Base-by-base conservation (phyloP, 1,140 invertebrate genomes). In the Antheraea pernyi region DNA sequence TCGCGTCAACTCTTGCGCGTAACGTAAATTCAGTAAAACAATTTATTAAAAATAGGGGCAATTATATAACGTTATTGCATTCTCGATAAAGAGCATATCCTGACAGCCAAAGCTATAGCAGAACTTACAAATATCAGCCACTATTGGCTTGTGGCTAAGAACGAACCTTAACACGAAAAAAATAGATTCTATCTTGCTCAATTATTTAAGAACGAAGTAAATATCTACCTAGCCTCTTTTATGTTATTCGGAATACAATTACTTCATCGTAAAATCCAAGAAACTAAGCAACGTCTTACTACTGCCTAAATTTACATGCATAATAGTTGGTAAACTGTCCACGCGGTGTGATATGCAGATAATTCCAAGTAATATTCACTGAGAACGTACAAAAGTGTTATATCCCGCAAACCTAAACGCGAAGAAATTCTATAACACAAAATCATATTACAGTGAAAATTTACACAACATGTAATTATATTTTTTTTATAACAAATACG, bases 401-500 rank as follows among this genome's bases (percentile, higher is more conserved):
- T 13, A 53, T 63, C 13, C 30, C 30, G 37, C 30, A 7, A 36
- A 68, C 69, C 67, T 63, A 60, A 69, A 67, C 58, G 69, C 69
- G 48, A 71, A 59, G 53, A 69, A 70, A 69, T 73, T 71, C 70
- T 69, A 74, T 69, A 42, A 75, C 46, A 53, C 46, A 53, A 5
- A 6, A 53, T 53, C 16, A 13, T 16, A 53, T n/a, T 53, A 53
- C 11, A 53, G 13, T 53, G 5, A 16, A 53, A 53, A 10, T 53
- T 53, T 53, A 53, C 46, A 84, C 78, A 81, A 80, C 46, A 9
- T 75, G 79, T 80, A 85, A 90, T 91, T 89, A 90, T 82, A 85
- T 84, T 84, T 82, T 9, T 39, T 9, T 42, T 42, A 85, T 85
- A 84, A 80, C 82, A 89, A 91, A 83, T 89, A 88, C 86, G 82